These are phyloP conservation scores for Pteromalus puparum DNA, from an alignment of 1,140 invertebrate species.

Conservation along the genomic window DNA sequence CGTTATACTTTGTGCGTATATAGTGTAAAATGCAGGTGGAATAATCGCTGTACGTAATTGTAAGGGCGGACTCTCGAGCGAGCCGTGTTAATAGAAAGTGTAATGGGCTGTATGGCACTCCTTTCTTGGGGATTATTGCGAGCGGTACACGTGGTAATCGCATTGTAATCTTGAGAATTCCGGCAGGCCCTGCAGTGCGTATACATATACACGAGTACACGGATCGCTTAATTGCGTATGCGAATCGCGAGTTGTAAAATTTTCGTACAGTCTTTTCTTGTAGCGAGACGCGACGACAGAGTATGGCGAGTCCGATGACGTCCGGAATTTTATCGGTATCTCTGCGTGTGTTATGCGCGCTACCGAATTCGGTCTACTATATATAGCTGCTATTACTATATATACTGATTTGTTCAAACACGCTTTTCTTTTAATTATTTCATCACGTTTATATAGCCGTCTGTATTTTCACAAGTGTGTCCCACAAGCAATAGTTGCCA, in stretches of 20 bases:
- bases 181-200: not conserved
- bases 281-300: not conserved
- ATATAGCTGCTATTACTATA: too few relatives aligned
- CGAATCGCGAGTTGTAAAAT: not conserved
- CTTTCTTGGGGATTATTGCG: not conserved
- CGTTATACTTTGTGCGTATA: not conserved
- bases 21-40: not conserved
- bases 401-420: not conserved
- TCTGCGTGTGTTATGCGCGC: too few relatives aligned
- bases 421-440: not conserved
- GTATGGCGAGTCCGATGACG: not conserved
- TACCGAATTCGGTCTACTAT: too few relatives aligned
- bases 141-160: not conserved
- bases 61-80: not conserved
- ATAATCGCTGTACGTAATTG: slow-evolving; percentile 27
- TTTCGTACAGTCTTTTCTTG: not conserved
- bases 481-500: too few relatives aligned
- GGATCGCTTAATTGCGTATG: not conserved
- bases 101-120: not conserved
- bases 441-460: not conserved
- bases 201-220: not conserved
- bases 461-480: not conserved
- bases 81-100: slow-evolving; percentile 10
- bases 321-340: not conserved
- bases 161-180: not conserved